Evolutionary conservation across 2,888 invertebrate genomes (phyloP).

Genomic region (Nephrotoma appendiculata): DNA sequence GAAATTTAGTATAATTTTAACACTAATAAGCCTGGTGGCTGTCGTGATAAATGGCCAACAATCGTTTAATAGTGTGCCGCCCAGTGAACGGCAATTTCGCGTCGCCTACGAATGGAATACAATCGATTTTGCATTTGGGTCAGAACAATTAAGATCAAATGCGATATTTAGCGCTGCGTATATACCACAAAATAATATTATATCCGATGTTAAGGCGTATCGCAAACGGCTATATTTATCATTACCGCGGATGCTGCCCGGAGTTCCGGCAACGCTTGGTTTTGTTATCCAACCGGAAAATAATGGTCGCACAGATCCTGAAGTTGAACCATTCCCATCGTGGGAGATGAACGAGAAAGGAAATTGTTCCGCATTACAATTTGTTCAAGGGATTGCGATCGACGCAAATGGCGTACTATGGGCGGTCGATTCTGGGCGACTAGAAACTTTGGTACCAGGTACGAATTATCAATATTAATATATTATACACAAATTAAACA

Average conservation of each 20-base stretch:
- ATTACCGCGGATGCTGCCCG: constrained; percentile 51
- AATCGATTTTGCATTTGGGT: constrained; percentile 53
- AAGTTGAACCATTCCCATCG: constrained; percentile 51
- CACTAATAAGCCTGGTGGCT: background rate
- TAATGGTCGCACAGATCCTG: constrained; percentile 38
- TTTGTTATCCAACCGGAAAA: constrained; percentile 34
- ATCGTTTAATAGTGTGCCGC: constrained; percentile 9
- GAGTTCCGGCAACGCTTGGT: constrained; percentile 55
- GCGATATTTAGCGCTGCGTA: constrained; percentile 43
- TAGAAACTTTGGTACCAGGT: constrained; percentile 40
- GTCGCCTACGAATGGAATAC: constrained; percentile 60
- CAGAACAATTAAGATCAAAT: constrained; percentile 36
- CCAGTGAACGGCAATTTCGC: constrained; percentile 37
- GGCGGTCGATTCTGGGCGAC: constrained; percentile 52
- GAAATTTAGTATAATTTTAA: background rate
- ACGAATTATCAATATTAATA: constrained; percentile 5
- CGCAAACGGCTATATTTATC: constrained; percentile 51
- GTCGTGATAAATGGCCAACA: background rate
- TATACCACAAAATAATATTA: constrained; percentile 50
- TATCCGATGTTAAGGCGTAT: constrained; percentile 53
- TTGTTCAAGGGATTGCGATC: constrained; percentile 60
- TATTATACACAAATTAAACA: background rate
- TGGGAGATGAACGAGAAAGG: constrained; percentile 53
- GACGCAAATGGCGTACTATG: constrained; percentile 55
- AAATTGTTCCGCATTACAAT: constrained; percentile 54